These are phyloP conservation scores for Calidris pugnax DNA, from an alignment of 2,113 vertebrate species.

Conservation along the genomic window DNA sequence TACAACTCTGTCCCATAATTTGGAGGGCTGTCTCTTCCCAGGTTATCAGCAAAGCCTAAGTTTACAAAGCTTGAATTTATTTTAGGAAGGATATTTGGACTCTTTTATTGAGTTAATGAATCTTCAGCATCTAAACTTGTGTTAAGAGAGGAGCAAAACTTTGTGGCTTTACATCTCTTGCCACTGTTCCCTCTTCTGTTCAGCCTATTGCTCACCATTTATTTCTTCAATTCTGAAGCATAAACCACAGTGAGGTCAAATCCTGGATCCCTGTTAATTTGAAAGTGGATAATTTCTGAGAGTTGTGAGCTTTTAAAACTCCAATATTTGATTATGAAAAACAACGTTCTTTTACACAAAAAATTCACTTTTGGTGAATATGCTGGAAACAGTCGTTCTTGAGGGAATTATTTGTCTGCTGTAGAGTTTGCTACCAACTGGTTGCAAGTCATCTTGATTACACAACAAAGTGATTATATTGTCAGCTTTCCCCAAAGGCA, in stretches of 20 bases:
- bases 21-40: background rate
- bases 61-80: background rate
- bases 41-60: background rate
- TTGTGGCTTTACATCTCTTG: background rate
- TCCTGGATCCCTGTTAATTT: background rate
- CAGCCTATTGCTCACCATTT: background rate
- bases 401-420: background rate
- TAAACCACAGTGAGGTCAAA: background rate
- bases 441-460: background rate
- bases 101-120: background rate
- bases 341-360: background rate
- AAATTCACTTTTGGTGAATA: background rate
- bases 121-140: background rate
- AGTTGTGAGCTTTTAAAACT: background rate
- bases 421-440: background rate
- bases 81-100: background rate
- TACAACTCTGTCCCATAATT: background rate
- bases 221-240: background rate
- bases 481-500: background rate
- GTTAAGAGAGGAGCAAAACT: background rate
- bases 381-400: background rate
- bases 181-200: background rate
- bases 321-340: background rate
- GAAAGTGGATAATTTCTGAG: background rate
- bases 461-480: background rate